Evolutionary conservation across 1,140 invertebrate genomes (phyloP).

Genomic region (Bombus superbus): DNA sequence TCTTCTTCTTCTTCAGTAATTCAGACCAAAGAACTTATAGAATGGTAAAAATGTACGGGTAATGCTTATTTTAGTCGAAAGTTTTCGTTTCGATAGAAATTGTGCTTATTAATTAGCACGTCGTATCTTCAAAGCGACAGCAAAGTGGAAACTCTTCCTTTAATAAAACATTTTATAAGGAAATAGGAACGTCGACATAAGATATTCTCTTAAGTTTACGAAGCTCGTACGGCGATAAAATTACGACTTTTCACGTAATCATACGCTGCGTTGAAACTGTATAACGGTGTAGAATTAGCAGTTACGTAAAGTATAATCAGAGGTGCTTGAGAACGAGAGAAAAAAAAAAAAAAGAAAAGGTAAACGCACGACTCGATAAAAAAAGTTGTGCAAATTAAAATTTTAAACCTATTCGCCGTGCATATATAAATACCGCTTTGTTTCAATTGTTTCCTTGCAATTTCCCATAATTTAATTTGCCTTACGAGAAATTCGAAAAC

Average conservation of each 20-base stretch:
- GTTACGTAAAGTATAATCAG: constrained; percentile 7
- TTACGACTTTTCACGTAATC: neutral
- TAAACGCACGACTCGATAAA: neutral
- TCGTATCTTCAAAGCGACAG: too few species aligned
- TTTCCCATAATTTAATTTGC: neutral
- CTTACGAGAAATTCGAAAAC: neutral
- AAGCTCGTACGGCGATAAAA: neutral
- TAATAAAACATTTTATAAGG: neutral
- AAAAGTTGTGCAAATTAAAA: neutral
- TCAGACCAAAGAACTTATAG: too few species aligned
- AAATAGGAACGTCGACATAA: neutral
- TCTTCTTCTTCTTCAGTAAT: too few species aligned
- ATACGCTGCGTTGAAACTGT: neutral
- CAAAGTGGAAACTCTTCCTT: too few species aligned
- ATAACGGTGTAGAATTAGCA: neutral
- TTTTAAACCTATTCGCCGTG: neutral
- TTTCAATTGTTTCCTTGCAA: neutral
- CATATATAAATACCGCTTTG: neutral
- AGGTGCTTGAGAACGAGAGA: neutral
- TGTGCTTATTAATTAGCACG: too few species aligned
- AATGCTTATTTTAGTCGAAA: too few species aligned
- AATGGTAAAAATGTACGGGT: too few species aligned
- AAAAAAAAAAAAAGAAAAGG: too few species aligned
- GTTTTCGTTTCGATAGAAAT: too few species aligned
- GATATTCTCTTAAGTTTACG: neutral